A percentile compares a stretch with the other conserved stretches of the same genome.
These are phyloP conservation scores for Sapayoa aenigma DNA, from an alignment of 2,113 vertebrate genomes.

Conservation along the genomic window DNA sequence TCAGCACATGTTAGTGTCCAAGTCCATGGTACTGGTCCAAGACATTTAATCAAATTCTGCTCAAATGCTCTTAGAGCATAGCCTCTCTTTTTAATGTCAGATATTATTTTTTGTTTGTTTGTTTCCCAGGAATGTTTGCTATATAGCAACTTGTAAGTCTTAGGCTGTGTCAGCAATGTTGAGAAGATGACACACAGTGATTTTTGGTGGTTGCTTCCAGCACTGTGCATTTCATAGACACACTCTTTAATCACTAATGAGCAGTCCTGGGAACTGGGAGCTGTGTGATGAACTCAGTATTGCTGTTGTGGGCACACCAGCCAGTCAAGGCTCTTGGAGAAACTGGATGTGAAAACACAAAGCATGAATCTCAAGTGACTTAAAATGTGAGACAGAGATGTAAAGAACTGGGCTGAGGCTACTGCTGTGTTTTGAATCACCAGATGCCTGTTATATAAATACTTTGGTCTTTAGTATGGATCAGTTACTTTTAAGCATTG, in stretches of 20 bases:
- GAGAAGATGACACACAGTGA: not conserved
- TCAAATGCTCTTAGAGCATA: not conserved
- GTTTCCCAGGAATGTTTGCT: not conserved
- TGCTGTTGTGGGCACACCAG: not conserved
- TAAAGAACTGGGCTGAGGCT: not conserved
- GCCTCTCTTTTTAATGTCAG: not conserved
- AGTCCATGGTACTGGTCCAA: not conserved
- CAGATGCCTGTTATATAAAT: not conserved
- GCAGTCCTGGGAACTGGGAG: not conserved
- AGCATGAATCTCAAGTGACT: not conserved
- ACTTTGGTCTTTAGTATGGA: not conserved
- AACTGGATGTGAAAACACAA: not conserved
- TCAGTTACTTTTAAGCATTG: not conserved
- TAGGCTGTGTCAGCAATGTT: not conserved
- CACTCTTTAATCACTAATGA: not conserved
- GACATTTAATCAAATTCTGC: not conserved
- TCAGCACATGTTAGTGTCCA: not conserved
- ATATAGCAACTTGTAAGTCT: not conserved
- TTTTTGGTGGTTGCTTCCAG: not conserved
- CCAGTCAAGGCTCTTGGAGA: not conserved
- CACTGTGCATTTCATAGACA: not conserved
- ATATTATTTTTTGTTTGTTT: not conserved
- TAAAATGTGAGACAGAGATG: not conserved
- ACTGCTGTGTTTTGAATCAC: not conserved
- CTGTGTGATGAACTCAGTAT: not conserved